Evolutionary conservation across 2,113 vertebrate species (phyloP).

Genomic region (Sylvia atricapilla): DNA sequence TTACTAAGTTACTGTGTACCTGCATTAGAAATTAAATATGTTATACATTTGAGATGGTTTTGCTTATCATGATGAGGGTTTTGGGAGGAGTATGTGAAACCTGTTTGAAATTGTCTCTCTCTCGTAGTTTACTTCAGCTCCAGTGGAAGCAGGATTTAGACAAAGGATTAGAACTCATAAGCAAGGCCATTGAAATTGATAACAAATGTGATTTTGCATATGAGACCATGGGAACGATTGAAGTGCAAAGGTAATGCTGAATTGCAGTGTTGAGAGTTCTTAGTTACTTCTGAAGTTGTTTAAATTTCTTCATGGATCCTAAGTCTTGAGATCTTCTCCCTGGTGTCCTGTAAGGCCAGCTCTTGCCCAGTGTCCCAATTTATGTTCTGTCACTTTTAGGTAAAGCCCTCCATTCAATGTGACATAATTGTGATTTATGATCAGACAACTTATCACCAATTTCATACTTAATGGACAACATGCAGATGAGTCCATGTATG

Average conservation of each 20-base stretch:
- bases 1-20: not conserved
- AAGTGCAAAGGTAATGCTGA: constrained; percentile 91
- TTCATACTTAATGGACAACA: not conserved
- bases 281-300: not conserved
- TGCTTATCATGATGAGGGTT: not conserved
- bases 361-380: not conserved
- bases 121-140: constrained; percentile 92
- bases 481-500: not conserved
- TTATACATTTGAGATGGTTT: not conserved
- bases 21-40: not conserved
- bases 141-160: constrained; percentile 99
- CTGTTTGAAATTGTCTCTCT: not conserved
- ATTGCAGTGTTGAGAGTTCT: not conserved
- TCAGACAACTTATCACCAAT: not conserved
- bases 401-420: not conserved
- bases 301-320: not conserved
- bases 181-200: constrained; percentile 98
- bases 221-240: constrained; percentile 99
- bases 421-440: not conserved
- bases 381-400: not conserved
- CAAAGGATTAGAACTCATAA: constrained; percentile 94
- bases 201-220: constrained; percentile 99
- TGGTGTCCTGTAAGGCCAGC: not conserved
- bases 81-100: not conserved
- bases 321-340: not conserved